Evolutionary conservation across 1,140 invertebrate species (phyloP), one percentile per base, ranked within the genome.

Genomic region (Phortica variegata): DNA sequence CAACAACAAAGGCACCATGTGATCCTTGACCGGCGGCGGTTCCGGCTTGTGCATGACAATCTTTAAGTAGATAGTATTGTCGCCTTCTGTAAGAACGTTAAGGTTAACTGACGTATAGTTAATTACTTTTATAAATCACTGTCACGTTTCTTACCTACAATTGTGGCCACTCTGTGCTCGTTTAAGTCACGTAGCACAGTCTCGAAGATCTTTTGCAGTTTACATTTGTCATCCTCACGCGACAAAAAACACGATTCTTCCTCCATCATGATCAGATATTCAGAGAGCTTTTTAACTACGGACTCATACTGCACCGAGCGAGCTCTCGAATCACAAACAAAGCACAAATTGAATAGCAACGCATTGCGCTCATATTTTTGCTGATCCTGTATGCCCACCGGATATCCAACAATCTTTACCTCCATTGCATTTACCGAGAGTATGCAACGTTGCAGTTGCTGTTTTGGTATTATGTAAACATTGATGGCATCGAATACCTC

Each of bases 401-500:
- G 95, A 79, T 91, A 97, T 1, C 95, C 95, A 13, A 95, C 82
- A 48, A 97, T 92, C 79, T 96, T 97, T 47, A 86, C 85, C 33
- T 90, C 88, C 48, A 87, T 61, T 6, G 65, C 81, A 76, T 90
- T 92, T 82, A 96, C 87, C n/a, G 93, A 95, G 56, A 97, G 88
- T 7, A 90, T 87, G 65, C 90, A 90, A 56, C 88, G 83, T 68
- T 94, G 88, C 19, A 97, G 81, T 70, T 95, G 90, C 34, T 87
- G 87, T 79, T 97, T 97, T 3, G 94, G 93, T 70, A 97, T 97
- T 47, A 97, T 93, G 72, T 95, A 97, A 21, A 93, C 90, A 75
- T 89, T 93, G 19, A 97, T 87, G 60, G 90, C 86, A 79, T 97
- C 93, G 81, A 97, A 97, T 17, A 89, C 82, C 59, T 96, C 93